Percentiles rank a stretch among this genome's conserved stretches.
These are phyloP conservation scores for Plutomurus gul DNA, from an alignment of 1,140 invertebrate genomes.

Conservation along the genomic window DNA sequence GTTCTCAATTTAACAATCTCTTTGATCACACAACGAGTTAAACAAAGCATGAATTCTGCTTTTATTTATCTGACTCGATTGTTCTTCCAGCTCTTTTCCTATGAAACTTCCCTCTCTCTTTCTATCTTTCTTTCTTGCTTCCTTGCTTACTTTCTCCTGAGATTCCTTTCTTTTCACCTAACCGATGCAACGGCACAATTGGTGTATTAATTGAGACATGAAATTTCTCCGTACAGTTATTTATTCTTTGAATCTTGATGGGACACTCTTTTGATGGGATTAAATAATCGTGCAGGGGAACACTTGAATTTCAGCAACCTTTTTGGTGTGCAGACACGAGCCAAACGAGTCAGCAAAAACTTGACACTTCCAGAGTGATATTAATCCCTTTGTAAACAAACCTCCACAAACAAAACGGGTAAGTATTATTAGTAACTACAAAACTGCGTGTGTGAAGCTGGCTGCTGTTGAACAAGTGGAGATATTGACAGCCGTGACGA, in stretches of 20 bases:
- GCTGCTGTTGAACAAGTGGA: too few species aligned
- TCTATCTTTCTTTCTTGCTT: too few species aligned
- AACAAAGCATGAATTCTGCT: conserved; percentile 6
- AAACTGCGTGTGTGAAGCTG: too few species aligned
- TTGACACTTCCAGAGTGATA: not conserved
- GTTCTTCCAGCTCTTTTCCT: too few species aligned
- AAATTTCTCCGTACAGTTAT: too few species aligned
- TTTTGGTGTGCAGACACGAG: not conserved
- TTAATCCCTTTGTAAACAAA: not conserved
- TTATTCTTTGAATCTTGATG: too few species aligned
- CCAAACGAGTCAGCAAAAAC: not conserved
- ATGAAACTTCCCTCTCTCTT: too few species aligned
- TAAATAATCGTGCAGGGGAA: too few species aligned
- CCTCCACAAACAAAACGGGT: not conserved
- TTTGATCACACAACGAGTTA: conserved; percentile 3
- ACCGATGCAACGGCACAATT: not conserved
- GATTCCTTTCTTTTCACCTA: not conserved
- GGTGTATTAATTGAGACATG: too few species aligned
- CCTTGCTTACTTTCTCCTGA: not conserved
- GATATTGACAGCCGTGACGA: not conserved
- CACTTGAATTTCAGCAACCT: not conserved
- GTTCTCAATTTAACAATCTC: not conserved
- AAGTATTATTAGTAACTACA: too few species aligned
- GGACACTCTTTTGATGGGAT: too few species aligned
- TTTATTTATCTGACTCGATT: too few species aligned